These are phyloP conservation scores for Sebastes minor DNA, from an alignment of 2,797 vertebrate genomes.

Conservation along the genomic window DNA sequence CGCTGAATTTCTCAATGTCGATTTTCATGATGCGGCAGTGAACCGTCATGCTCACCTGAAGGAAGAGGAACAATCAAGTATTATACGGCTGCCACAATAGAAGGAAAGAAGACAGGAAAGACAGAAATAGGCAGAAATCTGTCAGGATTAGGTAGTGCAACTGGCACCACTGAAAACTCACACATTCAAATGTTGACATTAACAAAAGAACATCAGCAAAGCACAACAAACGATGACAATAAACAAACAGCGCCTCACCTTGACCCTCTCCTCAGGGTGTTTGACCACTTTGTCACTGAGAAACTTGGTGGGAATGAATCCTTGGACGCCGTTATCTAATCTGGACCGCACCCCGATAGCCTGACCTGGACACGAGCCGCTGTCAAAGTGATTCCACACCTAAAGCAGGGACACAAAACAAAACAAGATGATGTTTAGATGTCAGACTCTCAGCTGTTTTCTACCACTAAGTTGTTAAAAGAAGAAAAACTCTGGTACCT, in stretches of 20 bases:
- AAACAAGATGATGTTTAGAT: neutral
- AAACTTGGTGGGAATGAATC: constrained; percentile 98
- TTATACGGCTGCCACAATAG: neutral
- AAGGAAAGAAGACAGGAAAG: neutral
- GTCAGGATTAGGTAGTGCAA: neutral
- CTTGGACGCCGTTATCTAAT: constrained; percentile 96
- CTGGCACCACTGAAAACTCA: neutral
- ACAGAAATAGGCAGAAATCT: neutral
- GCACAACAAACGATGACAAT: neutral
- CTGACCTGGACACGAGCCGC: constrained; percentile 97
- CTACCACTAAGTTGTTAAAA: neutral
- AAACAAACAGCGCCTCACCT: constrained; percentile 81
- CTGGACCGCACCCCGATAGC: constrained; percentile 96
- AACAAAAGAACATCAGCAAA: neutral
- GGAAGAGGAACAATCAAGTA: neutral
- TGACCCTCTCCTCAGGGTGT: constrained; percentile 97
- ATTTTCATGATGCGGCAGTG: constrained; percentile 99
- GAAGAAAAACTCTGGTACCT: constrained; percentile 80
- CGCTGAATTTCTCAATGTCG: constrained; percentile 98
- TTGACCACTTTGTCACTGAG: constrained; percentile 98
- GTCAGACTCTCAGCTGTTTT: neutral
- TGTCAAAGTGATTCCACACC: constrained; percentile 99
- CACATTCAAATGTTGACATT: neutral
- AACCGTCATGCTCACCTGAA: constrained; percentile 97
- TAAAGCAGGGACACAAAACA: constrained; percentile 54